A percentile compares a stretch with the other conserved stretches of the same genome.
Evolutionary conservation across 2,797 vertebrate genomes (phyloP).

Genomic region (Synaphobranchus kaupii): DNA sequence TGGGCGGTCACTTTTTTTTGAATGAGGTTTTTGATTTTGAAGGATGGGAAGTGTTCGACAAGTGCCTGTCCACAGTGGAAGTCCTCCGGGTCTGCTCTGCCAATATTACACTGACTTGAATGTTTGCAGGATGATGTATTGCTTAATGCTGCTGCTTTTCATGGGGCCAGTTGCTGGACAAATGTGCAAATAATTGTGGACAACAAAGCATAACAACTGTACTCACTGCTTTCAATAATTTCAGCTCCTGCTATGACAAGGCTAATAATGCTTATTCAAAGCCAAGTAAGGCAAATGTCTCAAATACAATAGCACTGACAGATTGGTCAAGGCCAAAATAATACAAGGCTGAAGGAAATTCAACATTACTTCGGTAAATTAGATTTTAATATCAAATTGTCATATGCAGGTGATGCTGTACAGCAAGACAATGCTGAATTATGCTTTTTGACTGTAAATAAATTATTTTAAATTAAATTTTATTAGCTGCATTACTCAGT

Average conservation of each 20-base stretch:
- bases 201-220: slow-evolving; percentile 2
- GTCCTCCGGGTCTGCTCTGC: background rate
- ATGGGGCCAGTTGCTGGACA: slow-evolving; percentile 17
- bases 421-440: background rate
- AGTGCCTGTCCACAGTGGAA: slow-evolving; percentile 9
- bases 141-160: slow-evolving; percentile 19
- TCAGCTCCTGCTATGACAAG: slow-evolving; percentile 1
- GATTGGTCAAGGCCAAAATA: background rate
- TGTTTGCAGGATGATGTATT: slow-evolving; percentile 27
- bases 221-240: background rate
- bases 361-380: background rate
- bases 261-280: background rate
- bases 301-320: background rate
- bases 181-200: slow-evolving; percentile 13
- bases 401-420: background rate
- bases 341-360: background rate
- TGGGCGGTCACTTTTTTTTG: background rate
- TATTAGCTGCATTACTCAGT: slow-evolving; percentile 1
- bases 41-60: background rate
- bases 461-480: background rate
- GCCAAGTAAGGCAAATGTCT: background rate
- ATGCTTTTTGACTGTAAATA: background rate
- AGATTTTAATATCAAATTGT: background rate
- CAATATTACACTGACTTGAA: slow-evolving; percentile 14
- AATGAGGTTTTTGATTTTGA: slow-evolving; percentile 9